Base-by-base conservation (phyloP, 2,888 invertebrate genomes). In the Parnassius glacialis region DNA sequence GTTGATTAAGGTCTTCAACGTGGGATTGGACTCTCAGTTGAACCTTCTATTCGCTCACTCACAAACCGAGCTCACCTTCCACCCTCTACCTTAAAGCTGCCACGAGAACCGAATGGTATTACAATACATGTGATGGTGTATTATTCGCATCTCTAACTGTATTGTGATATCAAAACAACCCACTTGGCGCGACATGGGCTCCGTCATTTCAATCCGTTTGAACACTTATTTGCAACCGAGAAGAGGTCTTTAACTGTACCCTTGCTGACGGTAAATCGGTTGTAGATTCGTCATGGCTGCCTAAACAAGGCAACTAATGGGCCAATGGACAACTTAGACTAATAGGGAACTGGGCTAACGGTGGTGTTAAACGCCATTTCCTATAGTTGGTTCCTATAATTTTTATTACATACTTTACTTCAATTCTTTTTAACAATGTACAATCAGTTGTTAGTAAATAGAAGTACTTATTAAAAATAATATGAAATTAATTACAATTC, bases 21-120 rank as follows among this genome's bases (percentile, higher is more conserved):
- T 95, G 59, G 95, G 94, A 67, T 82, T 95, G 70, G 94, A 94
- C 79, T 95, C 95, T 0, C 94, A 94, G 76, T 79, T 95, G 69
- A 94, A 94, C 78, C 81, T 94, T 64, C 81, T 94, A 64, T 94
- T 94, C 79, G 93, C 94, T 1, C 93, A 93, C 80, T 94, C 93
- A 67, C 93, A 94, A 75, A 93, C 94, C 56, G 93, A 94, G 81
- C 90, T 95, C 55, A 92, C 93, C 52, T 94, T 95, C 87, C 89
- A 93, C 78, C 94, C 94, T 2, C 69, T 87, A 67, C 92, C 92
- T 70, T 92, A 90, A 90, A 79, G 67, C 45, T 13, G 48, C 47
- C 13, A 60, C 67, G 59, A 69, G 73, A 71, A 62, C 66, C 43
- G 89, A 88, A 87, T 87, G 87, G 88, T 85, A 73, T 80, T 83